Percentiles rank a stretch among this genome's conserved stretches.
phyloP scores from a whole-genome alignment of 2,113 vertebrate genomes.

The Trochalopteron elliotii region DNA sequence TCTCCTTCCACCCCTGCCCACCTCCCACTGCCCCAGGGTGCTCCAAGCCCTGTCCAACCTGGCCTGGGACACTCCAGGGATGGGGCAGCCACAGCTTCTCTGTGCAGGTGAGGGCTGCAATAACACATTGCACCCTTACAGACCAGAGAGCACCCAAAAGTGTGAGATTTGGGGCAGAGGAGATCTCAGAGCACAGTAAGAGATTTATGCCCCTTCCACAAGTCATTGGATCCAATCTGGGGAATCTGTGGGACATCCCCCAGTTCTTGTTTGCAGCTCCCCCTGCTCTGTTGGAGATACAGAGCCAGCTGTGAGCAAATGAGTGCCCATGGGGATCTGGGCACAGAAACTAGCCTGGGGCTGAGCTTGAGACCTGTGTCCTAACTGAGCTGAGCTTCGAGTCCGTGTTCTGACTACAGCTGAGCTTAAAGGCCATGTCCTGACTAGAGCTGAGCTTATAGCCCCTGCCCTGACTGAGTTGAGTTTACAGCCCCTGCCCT shows the following conservation, averaged over 20 bases:
- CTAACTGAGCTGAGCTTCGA: neutral
- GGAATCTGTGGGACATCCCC: neutral
- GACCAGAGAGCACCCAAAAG: neutral
- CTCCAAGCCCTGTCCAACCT: fast-evolving
- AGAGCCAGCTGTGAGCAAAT: neutral
- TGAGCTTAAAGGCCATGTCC: neutral
- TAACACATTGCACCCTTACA: neutral
- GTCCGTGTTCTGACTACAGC: neutral
- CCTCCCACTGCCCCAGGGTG: fast-evolving
- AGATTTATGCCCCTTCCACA: neutral
- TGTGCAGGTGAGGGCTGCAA: neutral
- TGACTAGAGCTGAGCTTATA: neutral
- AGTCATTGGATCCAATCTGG: neutral
- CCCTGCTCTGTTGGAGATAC: neutral
- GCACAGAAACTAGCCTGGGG: neutral
- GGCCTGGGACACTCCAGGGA: neutral
- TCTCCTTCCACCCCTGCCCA: fast-evolving
- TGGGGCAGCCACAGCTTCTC: neutral
- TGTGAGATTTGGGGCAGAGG: neutral
- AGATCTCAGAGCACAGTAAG: neutral
- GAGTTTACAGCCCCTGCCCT: neutral
- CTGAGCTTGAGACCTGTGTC: fast-evolving
- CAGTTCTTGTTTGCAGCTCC: neutral
- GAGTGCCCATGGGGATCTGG: fast-evolving
- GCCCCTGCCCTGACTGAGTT: neutral